phyloP scores from a whole-genome alignment of 2,888 invertebrate species.

The Sepioteuthis lessoniana region DNA sequence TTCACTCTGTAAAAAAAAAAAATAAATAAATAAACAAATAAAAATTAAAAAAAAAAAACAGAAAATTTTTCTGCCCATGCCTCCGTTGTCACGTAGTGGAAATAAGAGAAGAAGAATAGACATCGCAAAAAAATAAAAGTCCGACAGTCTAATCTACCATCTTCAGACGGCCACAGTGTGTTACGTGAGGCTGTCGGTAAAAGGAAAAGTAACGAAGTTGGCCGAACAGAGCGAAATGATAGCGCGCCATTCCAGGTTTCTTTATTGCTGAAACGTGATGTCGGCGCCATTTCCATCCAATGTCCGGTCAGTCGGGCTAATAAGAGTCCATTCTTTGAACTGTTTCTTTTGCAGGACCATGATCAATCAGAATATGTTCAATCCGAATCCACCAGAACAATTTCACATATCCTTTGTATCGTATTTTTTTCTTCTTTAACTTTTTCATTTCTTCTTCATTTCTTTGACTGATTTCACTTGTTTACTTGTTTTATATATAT shows the following conservation, averaged over 20 bases:
- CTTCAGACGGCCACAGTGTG: not conserved
- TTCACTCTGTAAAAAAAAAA: not conserved
- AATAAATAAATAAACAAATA: no score
- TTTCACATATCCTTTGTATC: not conserved
- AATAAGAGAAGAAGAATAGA: not conserved
- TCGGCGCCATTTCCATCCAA: not conserved
- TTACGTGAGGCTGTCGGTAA: not conserved
- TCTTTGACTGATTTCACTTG: no score
- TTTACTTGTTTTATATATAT: not conserved
- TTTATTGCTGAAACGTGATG: not conserved
- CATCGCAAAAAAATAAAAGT: not conserved
- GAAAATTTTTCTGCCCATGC: not conserved
- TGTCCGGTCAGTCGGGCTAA: constrained; percentile 20
- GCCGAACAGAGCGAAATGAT: not conserved
- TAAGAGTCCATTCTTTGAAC: constrained; percentile 11
- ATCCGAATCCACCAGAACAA: constrained; percentile 4
- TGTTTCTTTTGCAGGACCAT: not conserved
- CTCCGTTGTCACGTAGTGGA: not conserved
- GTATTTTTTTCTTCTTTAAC: not conserved
- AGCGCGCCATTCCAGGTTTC: not conserved
- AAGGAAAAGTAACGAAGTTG: not conserved
- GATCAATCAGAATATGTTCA: not conserved
- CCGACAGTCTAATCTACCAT: constrained; percentile 14
- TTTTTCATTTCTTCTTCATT: not conserved
- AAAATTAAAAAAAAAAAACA: no score